phyloP scores from a whole-genome alignment of 2,888 invertebrate species.

The Apamea anceps region DNA sequence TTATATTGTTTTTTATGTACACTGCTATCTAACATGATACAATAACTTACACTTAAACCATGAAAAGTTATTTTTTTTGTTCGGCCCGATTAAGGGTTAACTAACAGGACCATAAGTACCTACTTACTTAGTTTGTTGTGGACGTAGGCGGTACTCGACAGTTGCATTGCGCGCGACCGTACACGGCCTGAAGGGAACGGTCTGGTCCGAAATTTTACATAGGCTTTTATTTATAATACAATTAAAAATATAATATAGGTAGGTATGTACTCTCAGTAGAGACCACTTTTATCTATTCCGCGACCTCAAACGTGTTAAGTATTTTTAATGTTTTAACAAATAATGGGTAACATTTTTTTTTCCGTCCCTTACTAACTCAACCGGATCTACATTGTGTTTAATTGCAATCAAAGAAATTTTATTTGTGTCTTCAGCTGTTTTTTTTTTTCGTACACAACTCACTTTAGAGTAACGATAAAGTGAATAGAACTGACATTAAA shows the following conservation, averaged over 20 bases:
- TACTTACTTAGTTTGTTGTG: background rate
- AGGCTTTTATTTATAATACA: background rate
- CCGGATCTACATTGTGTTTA: background rate
- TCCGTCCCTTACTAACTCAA: background rate
- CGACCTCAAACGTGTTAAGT: no score
- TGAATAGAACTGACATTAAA: no score
- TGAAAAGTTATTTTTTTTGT: no score
- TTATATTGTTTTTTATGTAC: no score
- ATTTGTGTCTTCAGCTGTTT: no score
- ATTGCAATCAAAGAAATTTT: background rate
- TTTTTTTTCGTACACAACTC: no score
- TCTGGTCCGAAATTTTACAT: constrained; percentile 6
- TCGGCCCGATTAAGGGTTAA: no score
- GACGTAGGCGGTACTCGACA: constrained; percentile 1
- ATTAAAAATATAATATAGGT: background rate
- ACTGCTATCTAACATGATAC: no score
- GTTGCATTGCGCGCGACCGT: background rate
- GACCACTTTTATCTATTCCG: background rate
- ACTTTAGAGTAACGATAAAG: no score
- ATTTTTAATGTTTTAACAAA: background rate
- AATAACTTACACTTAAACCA: no score
- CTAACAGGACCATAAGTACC: background rate
- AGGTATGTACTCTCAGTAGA: background rate
- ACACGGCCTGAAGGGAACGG: background rate
- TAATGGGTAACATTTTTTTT: background rate